Evolutionary conservation across 2,888 invertebrate genomes (phyloP).

Genomic region (Carterocephalus palaemon): DNA sequence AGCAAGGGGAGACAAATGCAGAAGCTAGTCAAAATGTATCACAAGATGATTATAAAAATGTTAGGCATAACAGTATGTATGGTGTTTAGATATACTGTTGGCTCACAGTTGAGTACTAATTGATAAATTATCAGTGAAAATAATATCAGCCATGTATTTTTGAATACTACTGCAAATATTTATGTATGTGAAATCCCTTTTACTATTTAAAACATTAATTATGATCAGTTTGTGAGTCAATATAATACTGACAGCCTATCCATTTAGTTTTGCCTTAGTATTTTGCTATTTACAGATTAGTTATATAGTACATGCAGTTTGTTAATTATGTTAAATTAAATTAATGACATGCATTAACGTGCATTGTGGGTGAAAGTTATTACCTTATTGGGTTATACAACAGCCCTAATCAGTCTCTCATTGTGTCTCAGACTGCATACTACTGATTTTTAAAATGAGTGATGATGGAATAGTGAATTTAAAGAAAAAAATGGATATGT

Average conservation of each 20-base stretch:
- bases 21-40: constrained; percentile 70
- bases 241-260: too few relatives aligned
- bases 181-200: too few relatives aligned
- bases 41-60: constrained; percentile 54
- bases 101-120: too few relatives aligned
- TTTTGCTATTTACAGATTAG: too few relatives aligned
- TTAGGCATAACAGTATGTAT: constrained; percentile 65
- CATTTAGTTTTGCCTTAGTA: too few relatives aligned
- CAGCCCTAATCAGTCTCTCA: not conserved
- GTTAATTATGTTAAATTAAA: not conserved
- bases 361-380: not conserved
- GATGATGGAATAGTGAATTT: constrained; percentile 11
- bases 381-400: not conserved
- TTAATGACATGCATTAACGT: constrained; percentile 5
- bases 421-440: too few relatives aligned
- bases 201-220: too few relatives aligned
- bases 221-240: too few relatives aligned
- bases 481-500: constrained; percentile 25
- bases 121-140: too few relatives aligned
- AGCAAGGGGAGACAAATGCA: constrained; percentile 44
- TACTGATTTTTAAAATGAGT: constrained; percentile 10
- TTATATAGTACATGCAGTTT: too few relatives aligned
- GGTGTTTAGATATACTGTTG: not conserved
- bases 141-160: too few relatives aligned
- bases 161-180: too few relatives aligned